phyloP scores from a whole-genome alignment of 2,113 vertebrate species.

The Agelaius tricolor region DNA sequence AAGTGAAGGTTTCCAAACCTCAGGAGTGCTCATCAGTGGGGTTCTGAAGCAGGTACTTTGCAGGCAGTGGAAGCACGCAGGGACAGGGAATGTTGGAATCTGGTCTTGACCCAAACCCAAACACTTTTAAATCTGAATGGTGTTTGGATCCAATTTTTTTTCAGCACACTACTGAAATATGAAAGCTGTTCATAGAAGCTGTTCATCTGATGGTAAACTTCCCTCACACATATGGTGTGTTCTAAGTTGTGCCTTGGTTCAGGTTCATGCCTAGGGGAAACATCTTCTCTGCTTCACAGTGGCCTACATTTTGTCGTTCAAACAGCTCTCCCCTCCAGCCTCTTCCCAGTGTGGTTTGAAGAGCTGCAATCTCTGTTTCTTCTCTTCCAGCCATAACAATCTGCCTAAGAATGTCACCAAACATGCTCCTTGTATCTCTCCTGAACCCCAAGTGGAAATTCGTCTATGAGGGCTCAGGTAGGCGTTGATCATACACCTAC shows the following conservation, averaged over 20 bases:
- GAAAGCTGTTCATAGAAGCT: not conserved
- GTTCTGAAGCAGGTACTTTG: not conserved
- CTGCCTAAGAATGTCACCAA: not conserved
- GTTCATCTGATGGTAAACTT: not conserved
- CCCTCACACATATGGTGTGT: fast-evolving
- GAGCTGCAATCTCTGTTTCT: not conserved
- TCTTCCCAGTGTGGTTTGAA: not conserved
- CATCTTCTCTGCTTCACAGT: not conserved
- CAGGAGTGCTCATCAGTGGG: not conserved
- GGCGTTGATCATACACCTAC: not conserved
- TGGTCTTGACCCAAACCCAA: not conserved
- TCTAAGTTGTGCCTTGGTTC: not conserved
- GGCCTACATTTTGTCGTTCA: not conserved
- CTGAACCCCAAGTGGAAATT: not conserved
- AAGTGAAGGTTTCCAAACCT: not conserved
- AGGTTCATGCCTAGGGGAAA: not conserved
- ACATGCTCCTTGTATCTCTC: not conserved
- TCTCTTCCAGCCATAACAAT: not conserved
- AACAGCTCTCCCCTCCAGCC: not conserved
- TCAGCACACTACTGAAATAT: not conserved
- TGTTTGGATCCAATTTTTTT: not conserved
- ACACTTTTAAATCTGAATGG: not conserved
- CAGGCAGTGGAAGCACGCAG: not conserved
- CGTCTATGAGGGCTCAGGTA: not conserved
- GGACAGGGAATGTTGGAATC: not conserved